Percentiles rank a stretch among this genome's conserved stretches.
Evolutionary conservation across 2,113 vertebrate genomes (phyloP).

Genomic region (Lathamus discolor): DNA sequence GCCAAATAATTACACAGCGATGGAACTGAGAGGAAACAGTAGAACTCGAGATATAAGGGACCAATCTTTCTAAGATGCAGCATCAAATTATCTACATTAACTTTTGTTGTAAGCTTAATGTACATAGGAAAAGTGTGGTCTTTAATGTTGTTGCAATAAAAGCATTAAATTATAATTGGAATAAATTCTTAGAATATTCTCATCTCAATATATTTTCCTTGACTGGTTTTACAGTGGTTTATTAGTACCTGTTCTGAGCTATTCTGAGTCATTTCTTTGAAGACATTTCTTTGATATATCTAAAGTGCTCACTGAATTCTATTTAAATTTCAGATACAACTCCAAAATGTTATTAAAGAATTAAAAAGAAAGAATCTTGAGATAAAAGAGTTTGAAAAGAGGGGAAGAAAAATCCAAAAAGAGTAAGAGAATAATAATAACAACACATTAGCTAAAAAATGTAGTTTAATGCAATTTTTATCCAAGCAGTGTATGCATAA

Average conservation of each 20-base stretch:
- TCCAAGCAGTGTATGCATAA: not conserved
- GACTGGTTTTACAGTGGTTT: not conserved
- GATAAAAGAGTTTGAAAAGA: constrained; percentile 81
- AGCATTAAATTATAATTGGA: not conserved
- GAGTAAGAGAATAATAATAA: constrained; percentile 77
- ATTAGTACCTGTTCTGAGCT: not conserved
- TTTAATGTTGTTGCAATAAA: not conserved
- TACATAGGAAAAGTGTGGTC: not conserved
- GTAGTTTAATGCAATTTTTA: not conserved
- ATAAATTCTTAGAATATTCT: not conserved
- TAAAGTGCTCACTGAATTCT: not conserved
- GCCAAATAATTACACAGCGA: not conserved
- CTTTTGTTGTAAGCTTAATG: not conserved
- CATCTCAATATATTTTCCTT: not conserved
- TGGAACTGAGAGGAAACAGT: not conserved
- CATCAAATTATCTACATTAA: not conserved
- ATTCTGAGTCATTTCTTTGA: not conserved
- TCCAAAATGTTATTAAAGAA: constrained; percentile 77
- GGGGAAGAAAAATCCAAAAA: constrained; percentile 73
- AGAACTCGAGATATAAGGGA: not conserved
- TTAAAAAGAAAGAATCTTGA: constrained; percentile 82
- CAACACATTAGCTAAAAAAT: not conserved
- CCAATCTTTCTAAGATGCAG: not conserved
- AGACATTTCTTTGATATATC: not conserved
- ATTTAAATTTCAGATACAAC: constrained; percentile 80